Conservation (phyloP, 2,888 invertebrate genomes). For the Eupithecia subumbrata region DNA sequence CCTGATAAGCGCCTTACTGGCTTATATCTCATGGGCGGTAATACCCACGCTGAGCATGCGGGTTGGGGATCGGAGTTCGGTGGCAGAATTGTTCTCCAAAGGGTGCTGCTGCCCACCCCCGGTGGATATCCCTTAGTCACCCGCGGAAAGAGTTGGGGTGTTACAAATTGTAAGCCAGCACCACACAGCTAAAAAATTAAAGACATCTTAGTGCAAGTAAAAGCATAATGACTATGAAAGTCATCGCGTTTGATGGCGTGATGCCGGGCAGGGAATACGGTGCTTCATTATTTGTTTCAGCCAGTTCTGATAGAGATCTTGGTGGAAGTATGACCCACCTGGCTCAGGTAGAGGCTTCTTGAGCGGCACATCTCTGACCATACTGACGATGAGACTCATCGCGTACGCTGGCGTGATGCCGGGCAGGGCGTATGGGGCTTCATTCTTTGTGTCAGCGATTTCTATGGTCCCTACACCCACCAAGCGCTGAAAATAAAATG, state of each 20-base stretch:
- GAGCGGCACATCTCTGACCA: slow-evolving; percentile 71
- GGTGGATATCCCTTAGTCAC: too few relatives aligned
- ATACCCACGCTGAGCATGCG: too few relatives aligned
- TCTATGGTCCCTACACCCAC: slow-evolving; percentile 51
- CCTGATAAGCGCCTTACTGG: too few relatives aligned
- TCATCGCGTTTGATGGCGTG: slow-evolving; percentile 69
- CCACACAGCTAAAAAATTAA: too few relatives aligned
- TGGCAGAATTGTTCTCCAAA: too few relatives aligned
- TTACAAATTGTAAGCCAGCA: too few relatives aligned
- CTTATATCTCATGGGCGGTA: too few relatives aligned
- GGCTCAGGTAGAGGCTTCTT: slow-evolving; percentile 76
- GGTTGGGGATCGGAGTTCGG: too few relatives aligned
- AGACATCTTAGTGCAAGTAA: too few relatives aligned
- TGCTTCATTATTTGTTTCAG: slow-evolving; percentile 52
- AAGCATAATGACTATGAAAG: slow-evolving; percentile 42
- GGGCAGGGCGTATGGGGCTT: slow-evolving; percentile 62
- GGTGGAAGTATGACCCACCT: slow-evolving; percentile 50
- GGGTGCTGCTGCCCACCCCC: too few relatives aligned
- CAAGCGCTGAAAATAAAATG: slow-evolving; percentile 45
- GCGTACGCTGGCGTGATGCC: slow-evolving; percentile 72
- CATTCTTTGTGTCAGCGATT: slow-evolving; percentile 60
- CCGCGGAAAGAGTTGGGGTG: too few relatives aligned
- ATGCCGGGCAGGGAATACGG: slow-evolving; percentile 69
- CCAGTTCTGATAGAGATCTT: too few relatives aligned
- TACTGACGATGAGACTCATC: slow-evolving; percentile 62